Conservation (phyloP, 2,888 invertebrate species). For the Polydrusus tereticollis region DNA sequence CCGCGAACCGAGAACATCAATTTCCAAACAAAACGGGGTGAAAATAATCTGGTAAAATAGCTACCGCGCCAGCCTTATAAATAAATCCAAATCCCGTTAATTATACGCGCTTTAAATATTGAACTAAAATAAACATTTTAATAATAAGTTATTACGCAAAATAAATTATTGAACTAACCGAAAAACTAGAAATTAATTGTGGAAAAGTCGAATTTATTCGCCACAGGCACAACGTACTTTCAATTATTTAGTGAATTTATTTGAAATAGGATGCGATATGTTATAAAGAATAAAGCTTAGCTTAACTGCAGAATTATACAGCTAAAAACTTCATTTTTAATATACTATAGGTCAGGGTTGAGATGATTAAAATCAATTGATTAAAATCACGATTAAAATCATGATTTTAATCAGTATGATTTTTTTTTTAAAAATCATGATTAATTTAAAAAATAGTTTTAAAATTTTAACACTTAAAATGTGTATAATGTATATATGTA, state of each 20-base stretch:
- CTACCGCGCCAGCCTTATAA: conserved; percentile 32
- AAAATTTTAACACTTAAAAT: too few relatives aligned
- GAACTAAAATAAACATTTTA: conserved; percentile 44
- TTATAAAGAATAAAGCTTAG: background rate
- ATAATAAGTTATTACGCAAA: conserved; percentile 43
- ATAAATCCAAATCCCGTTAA: conserved; percentile 42
- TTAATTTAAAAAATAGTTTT: too few relatives aligned
- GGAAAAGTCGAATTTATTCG: conserved; percentile 44
- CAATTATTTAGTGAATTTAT: conserved; percentile 18
- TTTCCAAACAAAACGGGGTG: conserved; percentile 33
- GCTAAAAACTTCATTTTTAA: too few relatives aligned
- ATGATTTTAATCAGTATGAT: too few relatives aligned
- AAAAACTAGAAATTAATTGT: conserved; percentile 40
- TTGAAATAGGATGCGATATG: background rate
- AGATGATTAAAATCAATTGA: too few relatives aligned
- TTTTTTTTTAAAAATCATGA: too few relatives aligned
- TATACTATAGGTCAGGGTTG: too few relatives aligned
- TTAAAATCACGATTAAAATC: too few relatives aligned
- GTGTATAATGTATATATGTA: too few relatives aligned
- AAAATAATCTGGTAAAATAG: conserved; percentile 45
- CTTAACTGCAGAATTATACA: background rate
- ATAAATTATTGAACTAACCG: conserved; percentile 40
- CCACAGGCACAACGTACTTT: conserved; percentile 13
- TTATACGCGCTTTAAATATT: conserved; percentile 46
- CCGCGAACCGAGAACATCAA: conserved; percentile 37